Evolutionary conservation across 2,888 invertebrate species (phyloP).

Genomic region (Drosophila dives): DNA sequence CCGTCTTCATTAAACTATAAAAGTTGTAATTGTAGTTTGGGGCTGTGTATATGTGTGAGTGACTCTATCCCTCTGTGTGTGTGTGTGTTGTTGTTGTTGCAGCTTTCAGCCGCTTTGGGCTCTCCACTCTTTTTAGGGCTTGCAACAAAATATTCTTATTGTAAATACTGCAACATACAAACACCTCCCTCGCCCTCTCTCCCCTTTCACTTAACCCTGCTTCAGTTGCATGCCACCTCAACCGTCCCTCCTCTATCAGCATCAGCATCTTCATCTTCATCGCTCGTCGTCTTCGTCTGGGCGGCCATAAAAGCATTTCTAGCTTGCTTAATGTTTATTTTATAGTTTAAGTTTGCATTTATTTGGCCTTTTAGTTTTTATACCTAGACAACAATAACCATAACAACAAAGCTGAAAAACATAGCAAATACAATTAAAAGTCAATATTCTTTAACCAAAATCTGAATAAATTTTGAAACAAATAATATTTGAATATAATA

Average conservation of each 20-base stretch:
- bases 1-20: constrained; percentile 81
- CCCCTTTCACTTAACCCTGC: not conserved
- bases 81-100: constrained; percentile 45
- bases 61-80: constrained; percentile 3
- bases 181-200: not conserved
- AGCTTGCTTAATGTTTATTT: constrained; percentile 82
- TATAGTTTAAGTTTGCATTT: constrained; percentile 83
- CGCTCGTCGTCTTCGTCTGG: constrained; percentile 59
- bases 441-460: not conserved
- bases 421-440: not conserved
- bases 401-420: constrained; percentile 23
- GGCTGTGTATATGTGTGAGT: constrained; percentile 19
- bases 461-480: too few relatives aligned
- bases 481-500: too few relatives aligned
- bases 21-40: constrained; percentile 36
- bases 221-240: constrained; percentile 3
- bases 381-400: constrained; percentile 42
- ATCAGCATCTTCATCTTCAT: constrained; percentile 26
- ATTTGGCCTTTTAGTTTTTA: constrained; percentile 81
- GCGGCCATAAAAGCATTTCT: constrained; percentile 80
- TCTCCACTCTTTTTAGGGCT: constrained; percentile 28
- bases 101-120: constrained; percentile 36
- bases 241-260: constrained; percentile 10
- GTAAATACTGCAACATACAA: constrained; percentile 47
- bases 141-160: constrained; percentile 62